A percentile compares a stretch with the other conserved stretches of the same genome.
These are phyloP conservation scores for Willowsia nigromaculata DNA, from an alignment of 2,888 invertebrate species.

Conservation along the genomic window DNA sequence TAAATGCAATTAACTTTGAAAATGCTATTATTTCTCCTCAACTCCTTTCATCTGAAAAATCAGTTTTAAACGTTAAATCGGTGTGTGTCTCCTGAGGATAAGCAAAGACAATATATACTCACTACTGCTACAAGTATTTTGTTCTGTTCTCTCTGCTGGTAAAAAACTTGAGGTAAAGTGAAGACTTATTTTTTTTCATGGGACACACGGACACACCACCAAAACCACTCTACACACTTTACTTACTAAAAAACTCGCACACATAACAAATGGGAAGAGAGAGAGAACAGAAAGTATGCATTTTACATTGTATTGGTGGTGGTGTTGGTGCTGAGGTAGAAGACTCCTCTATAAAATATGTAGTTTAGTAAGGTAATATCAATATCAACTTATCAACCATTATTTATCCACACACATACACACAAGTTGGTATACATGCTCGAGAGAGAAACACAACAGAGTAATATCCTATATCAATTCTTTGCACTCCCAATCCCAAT, in stretches of 20 bases:
- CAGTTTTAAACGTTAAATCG: not conserved
- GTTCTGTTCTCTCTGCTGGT: not conserved
- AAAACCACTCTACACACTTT: constrained; percentile 31
- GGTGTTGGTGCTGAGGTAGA: not conserved
- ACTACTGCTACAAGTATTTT: not conserved
- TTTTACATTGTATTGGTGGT: not conserved
- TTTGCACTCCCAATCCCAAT: not conserved
- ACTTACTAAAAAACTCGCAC: not conserved
- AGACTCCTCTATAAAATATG: not conserved
- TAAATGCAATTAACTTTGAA: too few species aligned
- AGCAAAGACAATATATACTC: not conserved
- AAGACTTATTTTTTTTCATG: not conserved
- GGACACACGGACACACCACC: constrained; percentile 37
- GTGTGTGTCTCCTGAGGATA: not conserved
- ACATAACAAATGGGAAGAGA: too few species aligned
- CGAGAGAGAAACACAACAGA: not conserved
- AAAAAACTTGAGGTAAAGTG: constrained; percentile 44
- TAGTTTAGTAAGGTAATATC: constrained; percentile 55
- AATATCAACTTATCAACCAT: constrained; percentile 45
- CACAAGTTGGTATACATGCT: not conserved
- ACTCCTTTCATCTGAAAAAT: not conserved
- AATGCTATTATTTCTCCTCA: not conserved
- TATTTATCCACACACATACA: not conserved
- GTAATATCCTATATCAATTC: not conserved
- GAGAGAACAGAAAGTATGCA: not conserved